Evolutionary conservation across 1,140 invertebrate species (phyloP).

Genomic region (Drosophila nannoptera): DNA sequence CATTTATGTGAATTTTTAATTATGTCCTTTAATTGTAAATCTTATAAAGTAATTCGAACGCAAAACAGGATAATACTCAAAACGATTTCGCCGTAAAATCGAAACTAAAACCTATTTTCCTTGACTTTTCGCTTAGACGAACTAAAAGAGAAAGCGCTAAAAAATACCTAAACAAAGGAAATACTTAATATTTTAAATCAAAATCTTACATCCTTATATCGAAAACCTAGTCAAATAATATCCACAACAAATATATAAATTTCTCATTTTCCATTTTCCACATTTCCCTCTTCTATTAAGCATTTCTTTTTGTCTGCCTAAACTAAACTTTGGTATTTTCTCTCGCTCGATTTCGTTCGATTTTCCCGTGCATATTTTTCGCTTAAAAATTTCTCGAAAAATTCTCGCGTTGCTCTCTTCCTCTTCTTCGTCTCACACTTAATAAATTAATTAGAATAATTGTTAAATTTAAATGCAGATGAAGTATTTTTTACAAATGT

Average conservation of each 20-base stretch:
- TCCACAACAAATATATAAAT: conserved; percentile 61
- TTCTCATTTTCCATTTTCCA: conserved; percentile 9
- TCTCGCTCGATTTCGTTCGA: conserved; percentile 16
- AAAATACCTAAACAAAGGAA: conserved; percentile 30
- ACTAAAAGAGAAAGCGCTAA: not conserved
- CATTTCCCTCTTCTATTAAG: not conserved
- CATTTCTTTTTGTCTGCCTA: conserved; percentile 54
- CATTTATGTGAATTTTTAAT: conserved; percentile 75
- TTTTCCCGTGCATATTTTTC: not conserved
- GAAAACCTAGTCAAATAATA: conserved; percentile 54
- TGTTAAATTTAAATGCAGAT: conserved; percentile 76
- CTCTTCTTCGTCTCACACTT: conserved; percentile 32
- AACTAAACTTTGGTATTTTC: conserved; percentile 75
- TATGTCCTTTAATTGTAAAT: conserved; percentile 54
- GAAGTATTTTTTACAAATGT: conserved; percentile 76
- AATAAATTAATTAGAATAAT: conserved; percentile 69
- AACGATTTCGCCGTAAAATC: conserved; percentile 27
- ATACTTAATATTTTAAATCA: conserved; percentile 33
- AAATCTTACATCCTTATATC: conserved; percentile 49
- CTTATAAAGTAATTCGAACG: conserved; percentile 53
- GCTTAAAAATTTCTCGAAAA: conserved; percentile 25
- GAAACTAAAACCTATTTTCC: conserved; percentile 15
- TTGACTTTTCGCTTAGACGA: conserved; percentile 13
- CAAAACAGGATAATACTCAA: conserved; percentile 46
- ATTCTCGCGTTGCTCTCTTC: not conserved